Evolutionary conservation across 2,888 invertebrate species (phyloP), one percentile per base, ranked within the genome.

Genomic region (Heliconius cydno): DNA sequence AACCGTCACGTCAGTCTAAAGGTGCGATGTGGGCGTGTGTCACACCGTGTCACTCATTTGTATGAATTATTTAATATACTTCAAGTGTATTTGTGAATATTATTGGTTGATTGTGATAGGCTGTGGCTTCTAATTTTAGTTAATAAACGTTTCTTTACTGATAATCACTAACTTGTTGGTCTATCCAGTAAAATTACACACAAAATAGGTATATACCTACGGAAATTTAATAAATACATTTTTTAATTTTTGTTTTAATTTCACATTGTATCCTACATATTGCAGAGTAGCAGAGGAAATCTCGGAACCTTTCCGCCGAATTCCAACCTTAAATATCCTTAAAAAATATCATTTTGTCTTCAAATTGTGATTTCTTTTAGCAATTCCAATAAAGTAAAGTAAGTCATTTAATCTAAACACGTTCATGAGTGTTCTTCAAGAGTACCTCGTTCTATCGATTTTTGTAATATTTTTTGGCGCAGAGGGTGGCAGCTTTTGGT

Each of bases 1-100:
- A 87, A 87, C 86, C 76, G 82, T 77, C 70, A 77, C 77, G 82
- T 77, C 70, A 77, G 81, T 79, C 79, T 82, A 82, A 87, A 82
- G 79, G 84, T 76, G 76, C 28, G 72, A 70, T 78, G 52, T 38
- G 66, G 73, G 2, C 15, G 76, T 28, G 76, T 80, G 77, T 77
- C 60, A 68, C 80, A 67, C 73, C 73, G 73, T 60, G 13, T 9
- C 46, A 41, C 2, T 3, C 12, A 19, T 57, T 7, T 57, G 15
- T 57, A 57, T 30, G 52, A 30, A 57, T 7, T 30, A n/a, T 57
- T 72, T 12, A 22, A 19, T 15, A 19, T 52, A 0, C 12, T 10
- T 28, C 0, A 41, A 0, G 9, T 63, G 13, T 25, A 13, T n/a
- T 25, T 28, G 65, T 28, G 15, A 25, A 28, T 65, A 13, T 28